phyloP scores from a whole-genome alignment of 2,888 invertebrate genomes.

The Lomographa bimaculata region DNA sequence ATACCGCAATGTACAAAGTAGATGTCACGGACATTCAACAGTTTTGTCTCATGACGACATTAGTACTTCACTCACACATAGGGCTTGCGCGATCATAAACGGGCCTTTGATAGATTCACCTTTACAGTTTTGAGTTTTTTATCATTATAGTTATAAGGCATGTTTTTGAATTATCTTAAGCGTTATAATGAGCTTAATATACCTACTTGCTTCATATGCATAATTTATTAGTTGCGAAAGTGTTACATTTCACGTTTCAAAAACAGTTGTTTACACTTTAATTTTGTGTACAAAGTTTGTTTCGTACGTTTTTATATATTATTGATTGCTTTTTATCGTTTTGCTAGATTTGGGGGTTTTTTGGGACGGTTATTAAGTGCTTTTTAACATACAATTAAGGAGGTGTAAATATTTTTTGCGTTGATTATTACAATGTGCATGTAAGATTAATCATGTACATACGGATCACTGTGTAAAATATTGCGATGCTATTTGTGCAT shows the following conservation, averaged over 20 bases:
- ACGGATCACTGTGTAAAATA: conserved; percentile 62
- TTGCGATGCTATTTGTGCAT: conserved; percentile 73
- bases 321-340: conserved; percentile 38
- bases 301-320: conserved; percentile 34
- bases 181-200: conserved; percentile 18
- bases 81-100: conserved; percentile 55
- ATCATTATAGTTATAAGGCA: conserved; percentile 20
- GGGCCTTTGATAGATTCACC: conserved; percentile 54
- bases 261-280: conserved; percentile 11
- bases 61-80: conserved; percentile 65
- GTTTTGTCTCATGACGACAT: conserved; percentile 56
- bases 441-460: conserved; percentile 56
- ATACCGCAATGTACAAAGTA: conserved; percentile 69
- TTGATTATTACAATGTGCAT: conserved; percentile 60
- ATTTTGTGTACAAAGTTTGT: conserved; percentile 4
- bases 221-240: conserved; percentile 17
- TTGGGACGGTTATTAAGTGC: conserved; percentile 67
- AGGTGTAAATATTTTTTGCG: conserved; percentile 79
- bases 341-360: conserved; percentile 50
- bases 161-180: conserved; percentile 19
- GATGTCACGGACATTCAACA: conserved; percentile 57
- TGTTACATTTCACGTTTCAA: conserved; percentile 25
- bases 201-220: conserved; percentile 11
- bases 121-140: conserved; percentile 27
- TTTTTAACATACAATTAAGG: conserved; percentile 66